Evolutionary conservation across 1,140 invertebrate genomes (phyloP).

Genomic region (Lepidurus apus): DNA sequence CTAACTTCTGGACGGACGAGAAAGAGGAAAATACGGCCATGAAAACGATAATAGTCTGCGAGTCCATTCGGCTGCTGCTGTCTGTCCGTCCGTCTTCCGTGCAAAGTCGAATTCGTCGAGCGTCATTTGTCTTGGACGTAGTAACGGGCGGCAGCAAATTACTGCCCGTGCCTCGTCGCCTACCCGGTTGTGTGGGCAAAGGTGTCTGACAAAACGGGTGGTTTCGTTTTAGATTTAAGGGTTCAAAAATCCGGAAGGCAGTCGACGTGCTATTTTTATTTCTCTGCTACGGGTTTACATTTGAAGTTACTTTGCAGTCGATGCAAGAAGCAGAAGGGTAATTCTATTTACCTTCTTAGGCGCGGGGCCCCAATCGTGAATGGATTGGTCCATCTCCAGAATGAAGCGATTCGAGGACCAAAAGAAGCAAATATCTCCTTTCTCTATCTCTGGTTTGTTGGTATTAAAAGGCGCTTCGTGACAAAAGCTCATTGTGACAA

Average conservation of each 20-base stretch:
- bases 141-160: not conserved
- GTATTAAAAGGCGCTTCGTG: constrained; percentile 14
- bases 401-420: not conserved
- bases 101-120: not conserved
- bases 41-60: not conserved
- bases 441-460: not conserved
- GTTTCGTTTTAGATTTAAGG: not conserved
- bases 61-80: constrained; percentile 1
- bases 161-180: not conserved
- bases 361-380: not conserved
- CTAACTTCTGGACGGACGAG: too few species aligned
- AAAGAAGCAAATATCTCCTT: not conserved
- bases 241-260: not conserved
- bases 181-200: not conserved
- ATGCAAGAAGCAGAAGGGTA: not conserved
- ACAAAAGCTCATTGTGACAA: constrained; percentile 10
- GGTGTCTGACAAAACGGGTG: not conserved
- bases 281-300: not conserved
- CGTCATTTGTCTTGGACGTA: not conserved
- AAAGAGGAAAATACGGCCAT: too few species aligned
- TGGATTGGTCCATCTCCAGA: not conserved
- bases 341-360: constrained; percentile 4
- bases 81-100: not conserved
- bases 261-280: not conserved
- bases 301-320: not conserved